Conservation (phyloP, 1,140 invertebrate species). For the Papilio polytes region DNA sequence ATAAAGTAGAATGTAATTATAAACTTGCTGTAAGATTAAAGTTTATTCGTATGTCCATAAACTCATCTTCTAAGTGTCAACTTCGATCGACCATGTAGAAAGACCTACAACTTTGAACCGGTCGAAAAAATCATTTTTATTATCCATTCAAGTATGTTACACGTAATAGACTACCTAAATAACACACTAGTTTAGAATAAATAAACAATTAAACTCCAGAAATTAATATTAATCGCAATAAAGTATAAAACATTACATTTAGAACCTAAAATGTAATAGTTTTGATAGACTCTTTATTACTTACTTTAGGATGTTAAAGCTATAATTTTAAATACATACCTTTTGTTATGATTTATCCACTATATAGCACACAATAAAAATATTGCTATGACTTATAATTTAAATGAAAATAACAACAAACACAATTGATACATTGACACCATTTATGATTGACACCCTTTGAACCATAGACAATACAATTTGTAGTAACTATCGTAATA, state of each 20-base stretch:
- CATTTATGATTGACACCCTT: constrained; percentile 56
- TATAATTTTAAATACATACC: constrained; percentile 17
- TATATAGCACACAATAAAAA: constrained; percentile 7
- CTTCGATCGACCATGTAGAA: not conserved
- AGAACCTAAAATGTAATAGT: not conserved
- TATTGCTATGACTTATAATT: constrained; percentile 44
- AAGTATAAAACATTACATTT: constrained; percentile 10
- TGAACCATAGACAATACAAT: constrained; percentile 49
- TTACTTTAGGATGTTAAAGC: not conserved
- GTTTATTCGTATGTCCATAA: not conserved
- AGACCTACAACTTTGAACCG: constrained; percentile 7
- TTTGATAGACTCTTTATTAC: not conserved
- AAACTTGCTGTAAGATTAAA: not conserved
- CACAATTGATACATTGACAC: constrained; percentile 65
- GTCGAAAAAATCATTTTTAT: not conserved
- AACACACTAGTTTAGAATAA: not conserved
- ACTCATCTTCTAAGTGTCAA: not conserved
- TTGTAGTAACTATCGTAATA: not conserved
- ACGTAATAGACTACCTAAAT: not conserved
- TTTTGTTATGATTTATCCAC: constrained; percentile 1
- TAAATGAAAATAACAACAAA: constrained; percentile 63
- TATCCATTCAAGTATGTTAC: not conserved
- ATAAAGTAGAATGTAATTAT: not conserved
- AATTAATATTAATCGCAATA: not conserved
- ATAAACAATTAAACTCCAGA: not conserved